Base-by-base conservation (phyloP, 1,140 invertebrate genomes). In the Lordiphosa stackelbergi region DNA sequence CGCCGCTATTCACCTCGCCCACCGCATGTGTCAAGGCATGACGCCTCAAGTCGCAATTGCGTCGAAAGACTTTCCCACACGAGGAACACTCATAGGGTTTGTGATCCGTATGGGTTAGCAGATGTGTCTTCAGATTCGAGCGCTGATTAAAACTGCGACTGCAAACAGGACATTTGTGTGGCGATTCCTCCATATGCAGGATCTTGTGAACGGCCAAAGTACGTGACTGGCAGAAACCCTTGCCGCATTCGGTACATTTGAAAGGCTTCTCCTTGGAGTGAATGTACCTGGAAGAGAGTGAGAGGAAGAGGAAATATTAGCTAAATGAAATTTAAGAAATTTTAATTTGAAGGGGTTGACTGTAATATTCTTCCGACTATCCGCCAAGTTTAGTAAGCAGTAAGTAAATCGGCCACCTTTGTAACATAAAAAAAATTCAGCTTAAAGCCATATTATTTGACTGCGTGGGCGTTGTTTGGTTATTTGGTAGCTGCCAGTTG, bases 251-350 rank as follows among this genome's bases (percentile, higher is more conserved):
- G 11, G 92, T 93, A 88, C 97, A 98, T 89, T 97, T 98, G 90
- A 97, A 98, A 0, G 97, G 97, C 85, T 98, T 98, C 88, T 98
- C 96, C 88, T 98, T 98, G 24, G 95, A 96, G 89, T 98, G 97
- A 65, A 98, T 98, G 87, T 97, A 98, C 90, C 96, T 98, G 91
- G 22, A 92, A 91, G 65, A 16, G 0, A 5, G 5, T 9, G 1
- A 87, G 85, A 56, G 19, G 87, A 83, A 66, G 8, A 55, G 6
- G 24, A 12, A 41, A 31, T n/a, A 35, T 87, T 86, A 53, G 86
- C 85, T 86, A 59, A 55, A 19, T 62, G 19, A 53, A 40, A 57
- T 4, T n/a, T 5, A 31, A 5, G 4, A 11, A 31, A 34, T 31
- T 8, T 42, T 3, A 13, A 5, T 59, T 45, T 24, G 2, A 24